Conservation (phyloP, 2,113 vertebrate genomes). For the Octodon degus region DNA sequence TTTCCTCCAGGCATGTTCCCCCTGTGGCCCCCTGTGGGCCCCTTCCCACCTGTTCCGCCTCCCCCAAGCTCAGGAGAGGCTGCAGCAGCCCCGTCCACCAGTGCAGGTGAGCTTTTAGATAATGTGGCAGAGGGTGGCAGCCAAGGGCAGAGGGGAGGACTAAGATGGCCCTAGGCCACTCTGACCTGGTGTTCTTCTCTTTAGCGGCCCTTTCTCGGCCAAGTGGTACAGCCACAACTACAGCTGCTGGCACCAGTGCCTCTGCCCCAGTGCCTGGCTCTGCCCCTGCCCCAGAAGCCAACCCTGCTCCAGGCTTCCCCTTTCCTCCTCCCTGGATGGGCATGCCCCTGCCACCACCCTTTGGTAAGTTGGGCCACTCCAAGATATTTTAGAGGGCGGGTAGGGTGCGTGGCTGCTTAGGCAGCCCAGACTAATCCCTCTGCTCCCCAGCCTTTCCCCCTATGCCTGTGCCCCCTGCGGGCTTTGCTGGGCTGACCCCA, state of each 20-base stretch:
- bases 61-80: conserved; percentile 79
- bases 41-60: conserved; percentile 91
- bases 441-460: conserved; percentile 89
- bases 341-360: conserved; percentile 93
- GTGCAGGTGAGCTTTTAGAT: conserved; percentile 76
- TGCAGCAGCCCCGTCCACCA: conserved; percentile 26
- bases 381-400: neutral
- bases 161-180: accelerated
- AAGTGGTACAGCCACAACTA: conserved; percentile 59
- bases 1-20: conserved; percentile 96
- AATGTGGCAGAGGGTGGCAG: neutral
- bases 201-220: conserved; percentile 74
- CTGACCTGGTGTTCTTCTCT: neutral
- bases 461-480: conserved; percentile 94
- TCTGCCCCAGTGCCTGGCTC: conserved; percentile 74
- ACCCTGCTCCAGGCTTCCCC: conserved; percentile 88
- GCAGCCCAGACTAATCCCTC: neutral
- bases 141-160: neutral
- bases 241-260: conserved; percentile 38
- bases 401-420: neutral
- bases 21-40: conserved; percentile 92
- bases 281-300: conserved; percentile 56
- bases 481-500: conserved; percentile 92
- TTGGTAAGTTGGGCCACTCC: conserved; percentile 86
- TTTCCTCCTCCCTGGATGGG: conserved; percentile 95